Evolutionary conservation across 2,888 invertebrate genomes (phyloP), one percentile per base, ranked within the genome.

Genomic region (Eledona agricola): DNA sequence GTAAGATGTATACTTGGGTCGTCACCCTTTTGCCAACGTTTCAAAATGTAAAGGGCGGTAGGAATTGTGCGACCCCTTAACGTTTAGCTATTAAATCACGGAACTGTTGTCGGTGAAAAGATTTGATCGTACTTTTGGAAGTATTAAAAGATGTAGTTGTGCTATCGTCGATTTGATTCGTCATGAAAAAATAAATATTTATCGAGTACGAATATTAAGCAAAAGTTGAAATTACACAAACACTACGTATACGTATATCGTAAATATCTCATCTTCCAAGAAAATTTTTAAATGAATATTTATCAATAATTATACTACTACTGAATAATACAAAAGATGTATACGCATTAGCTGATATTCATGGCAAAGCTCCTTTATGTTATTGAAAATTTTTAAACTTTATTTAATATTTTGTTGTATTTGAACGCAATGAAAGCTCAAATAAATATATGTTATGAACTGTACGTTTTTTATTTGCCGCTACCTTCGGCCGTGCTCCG

Each of bases 401-500:
- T 86, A 86, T 87, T 86, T 86, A 85, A 85, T 86, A 86, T 86
- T 87, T 87, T 86, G 86, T 87, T 87, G 87, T 87, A 87, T 86
- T 87, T 86, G 85, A 87, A 86, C 85, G 87, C 87, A 87, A 87
- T 86, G 85, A 86, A 87, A 85, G 87, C 87, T 87, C 87, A 88
- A 87, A 87, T 87, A 87, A 87, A 87, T 87, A 87, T 87, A 87
- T 87, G 87, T 87, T 87, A 87, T 86, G 85, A 86, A 85, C 83
- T 83, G 74, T 37, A 23, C 4, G 20, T 42, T 54, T 54, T 51
- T 55, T 34, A 37, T 54, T 57, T 22, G 29, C 43, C 26, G 15
- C 34, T 7, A 25, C 13, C 12, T 17, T 7, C 12, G 11, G 7
- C 7, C 12, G 5, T 7, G 3, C 15, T 17, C 26, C 15, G 37